A percentile compares a stretch with the other conserved stretches of the same genome.
phyloP scores from a whole-genome alignment of 2,113 vertebrate species.

The Nesogale talazaci region DNA sequence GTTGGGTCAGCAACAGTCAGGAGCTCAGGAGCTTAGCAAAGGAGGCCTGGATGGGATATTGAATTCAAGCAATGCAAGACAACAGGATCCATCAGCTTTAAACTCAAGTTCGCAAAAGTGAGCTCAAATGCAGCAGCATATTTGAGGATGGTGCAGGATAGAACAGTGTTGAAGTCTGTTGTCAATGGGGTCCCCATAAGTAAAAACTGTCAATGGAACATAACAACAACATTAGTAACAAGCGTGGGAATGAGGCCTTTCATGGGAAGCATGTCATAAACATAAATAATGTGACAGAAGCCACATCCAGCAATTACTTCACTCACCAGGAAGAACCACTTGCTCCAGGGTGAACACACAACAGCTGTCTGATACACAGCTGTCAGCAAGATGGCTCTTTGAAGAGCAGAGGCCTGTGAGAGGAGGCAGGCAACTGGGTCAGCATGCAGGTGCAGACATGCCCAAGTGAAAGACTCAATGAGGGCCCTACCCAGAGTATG shows the following conservation, averaged over 20 bases:
- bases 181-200: background rate
- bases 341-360: rapidly evolving
- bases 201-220: background rate
- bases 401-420: background rate
- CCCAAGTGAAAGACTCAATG: rapidly evolving
- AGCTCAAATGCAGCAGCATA: background rate
- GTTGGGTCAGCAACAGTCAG: too few species aligned
- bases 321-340: rapidly evolving
- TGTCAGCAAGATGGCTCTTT: rapidly evolving
- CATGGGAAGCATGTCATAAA: background rate
- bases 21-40: too few species aligned
- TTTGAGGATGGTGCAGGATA: background rate
- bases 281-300: background rate
- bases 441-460: rapidly evolving
- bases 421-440: rapidly evolving
- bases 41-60: too few species aligned
- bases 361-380: background rate
- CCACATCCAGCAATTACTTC: background rate
- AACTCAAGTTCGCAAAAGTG: too few species aligned
- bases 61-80: too few species aligned
- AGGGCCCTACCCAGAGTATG: background rate
- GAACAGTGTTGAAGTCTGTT: background rate
- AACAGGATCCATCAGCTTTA: too few species aligned
- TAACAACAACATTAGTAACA: background rate
- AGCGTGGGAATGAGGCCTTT: background rate